Conservation (phyloP, 2,113 vertebrate genomes). For the Sitta europaea region DNA sequence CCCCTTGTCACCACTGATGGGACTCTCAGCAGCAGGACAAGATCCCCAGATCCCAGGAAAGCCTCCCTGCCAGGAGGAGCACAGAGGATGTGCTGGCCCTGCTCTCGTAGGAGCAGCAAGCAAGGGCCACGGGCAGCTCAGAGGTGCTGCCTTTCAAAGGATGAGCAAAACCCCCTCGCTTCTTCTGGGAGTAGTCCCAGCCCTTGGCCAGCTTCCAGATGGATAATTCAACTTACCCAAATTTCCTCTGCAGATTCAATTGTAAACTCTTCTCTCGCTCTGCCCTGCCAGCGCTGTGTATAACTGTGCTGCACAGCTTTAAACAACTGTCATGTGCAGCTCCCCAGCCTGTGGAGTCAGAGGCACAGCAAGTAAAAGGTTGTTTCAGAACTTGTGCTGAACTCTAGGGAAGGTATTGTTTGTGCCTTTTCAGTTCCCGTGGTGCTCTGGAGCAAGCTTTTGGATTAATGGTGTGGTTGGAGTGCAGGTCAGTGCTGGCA, state of each 20-base stretch:
- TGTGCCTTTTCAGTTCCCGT: background rate
- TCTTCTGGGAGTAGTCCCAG: background rate
- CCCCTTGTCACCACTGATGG: background rate
- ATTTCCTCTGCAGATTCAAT: slow-evolving; percentile 48
- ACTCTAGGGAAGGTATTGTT: background rate
- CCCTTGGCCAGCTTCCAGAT: slow-evolving; percentile 14
- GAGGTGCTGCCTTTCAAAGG: background rate
- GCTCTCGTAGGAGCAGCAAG: rapidly evolving
- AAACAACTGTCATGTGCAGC: background rate
- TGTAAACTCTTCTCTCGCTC: slow-evolving; percentile 27
- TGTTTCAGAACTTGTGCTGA: background rate
- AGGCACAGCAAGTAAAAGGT: background rate
- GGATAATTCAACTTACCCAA: slow-evolving; percentile 43
- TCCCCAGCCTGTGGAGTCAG: background rate
- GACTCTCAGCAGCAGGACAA: background rate
- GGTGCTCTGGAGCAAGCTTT: background rate
- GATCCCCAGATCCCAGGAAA: background rate
- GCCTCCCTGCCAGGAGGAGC: background rate
- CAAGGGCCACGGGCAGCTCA: background rate
- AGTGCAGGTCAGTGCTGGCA: background rate
- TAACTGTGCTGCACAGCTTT: background rate
- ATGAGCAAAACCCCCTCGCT: background rate
- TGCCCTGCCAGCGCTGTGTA: background rate
- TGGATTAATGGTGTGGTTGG: background rate
- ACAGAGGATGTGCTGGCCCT: background rate